Evolutionary conservation across 2,797 vertebrate genomes (phyloP).

Genomic region (Premnoplex brunnescens): DNA sequence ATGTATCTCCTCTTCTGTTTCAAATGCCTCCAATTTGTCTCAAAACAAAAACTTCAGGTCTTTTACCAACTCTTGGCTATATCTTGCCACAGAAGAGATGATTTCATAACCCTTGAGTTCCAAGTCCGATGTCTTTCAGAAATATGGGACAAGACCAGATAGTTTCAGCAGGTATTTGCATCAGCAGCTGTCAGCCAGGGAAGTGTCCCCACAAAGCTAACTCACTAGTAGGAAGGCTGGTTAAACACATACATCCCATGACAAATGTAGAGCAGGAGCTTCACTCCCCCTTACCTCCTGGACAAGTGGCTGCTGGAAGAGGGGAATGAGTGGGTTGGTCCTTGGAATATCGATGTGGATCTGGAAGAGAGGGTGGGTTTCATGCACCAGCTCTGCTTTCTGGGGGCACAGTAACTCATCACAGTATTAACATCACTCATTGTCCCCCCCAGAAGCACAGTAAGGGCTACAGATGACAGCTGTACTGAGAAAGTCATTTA

Average conservation of each 20-base stretch:
- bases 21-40: neutral
- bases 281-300: conserved; percentile 87
- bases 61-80: neutral
- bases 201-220: neutral
- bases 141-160: neutral
- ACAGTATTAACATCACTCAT: neutral
- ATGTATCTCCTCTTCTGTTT: neutral
- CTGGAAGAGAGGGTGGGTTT: conserved; percentile 74
- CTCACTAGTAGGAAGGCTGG: neutral
- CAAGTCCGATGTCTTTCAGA: neutral
- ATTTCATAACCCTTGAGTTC: neutral
- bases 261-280: neutral
- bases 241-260: rapidly evolving
- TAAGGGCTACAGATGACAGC: neutral
- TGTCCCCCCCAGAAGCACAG: neutral
- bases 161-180: neutral
- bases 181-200: neutral
- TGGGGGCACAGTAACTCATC: neutral
- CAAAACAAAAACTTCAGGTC: neutral
- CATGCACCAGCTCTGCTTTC: neutral
- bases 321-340: conserved; percentile 96
- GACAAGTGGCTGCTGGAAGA: conserved; percentile 95
- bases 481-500: neutral
- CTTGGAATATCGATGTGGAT: conserved; percentile 99
- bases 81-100: neutral